These are phyloP conservation scores for Lycocorax pyrrhopterus DNA, from an alignment of 2,113 vertebrate species.

Conservation along the genomic window DNA sequence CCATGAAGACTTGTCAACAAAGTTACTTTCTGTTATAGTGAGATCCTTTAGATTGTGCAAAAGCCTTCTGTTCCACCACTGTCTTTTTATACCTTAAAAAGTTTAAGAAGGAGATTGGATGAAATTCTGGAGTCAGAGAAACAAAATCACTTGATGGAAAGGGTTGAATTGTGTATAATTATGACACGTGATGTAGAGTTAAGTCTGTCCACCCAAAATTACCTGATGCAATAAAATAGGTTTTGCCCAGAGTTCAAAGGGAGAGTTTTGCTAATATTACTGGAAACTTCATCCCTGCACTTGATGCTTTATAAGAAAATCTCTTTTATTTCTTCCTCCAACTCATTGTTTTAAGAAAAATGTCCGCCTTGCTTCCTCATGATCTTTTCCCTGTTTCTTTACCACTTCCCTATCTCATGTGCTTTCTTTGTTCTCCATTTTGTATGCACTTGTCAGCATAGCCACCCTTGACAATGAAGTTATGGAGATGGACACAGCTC, in stretches of 20 bases:
- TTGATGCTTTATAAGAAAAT: background rate
- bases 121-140: background rate
- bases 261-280: background rate
- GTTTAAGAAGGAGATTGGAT: background rate
- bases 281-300: background rate
- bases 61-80: background rate
- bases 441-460: background rate
- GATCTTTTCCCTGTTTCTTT: background rate
- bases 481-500: background rate
- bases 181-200: background rate
- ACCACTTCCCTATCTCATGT: background rate
- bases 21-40: background rate
- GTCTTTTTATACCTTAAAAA: background rate
- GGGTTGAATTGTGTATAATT: background rate
- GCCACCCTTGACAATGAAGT: background rate
- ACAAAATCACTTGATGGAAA: background rate
- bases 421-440: conserved; percentile 12
- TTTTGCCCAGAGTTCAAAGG: background rate
- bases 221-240: background rate
- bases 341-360: background rate
- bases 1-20: background rate
- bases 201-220: background rate
- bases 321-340: background rate
- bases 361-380: background rate
- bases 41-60: background rate